Evolutionary conservation across 2,888 invertebrate species (phyloP).

Genomic region (Onthophagus sagittarius): DNA sequence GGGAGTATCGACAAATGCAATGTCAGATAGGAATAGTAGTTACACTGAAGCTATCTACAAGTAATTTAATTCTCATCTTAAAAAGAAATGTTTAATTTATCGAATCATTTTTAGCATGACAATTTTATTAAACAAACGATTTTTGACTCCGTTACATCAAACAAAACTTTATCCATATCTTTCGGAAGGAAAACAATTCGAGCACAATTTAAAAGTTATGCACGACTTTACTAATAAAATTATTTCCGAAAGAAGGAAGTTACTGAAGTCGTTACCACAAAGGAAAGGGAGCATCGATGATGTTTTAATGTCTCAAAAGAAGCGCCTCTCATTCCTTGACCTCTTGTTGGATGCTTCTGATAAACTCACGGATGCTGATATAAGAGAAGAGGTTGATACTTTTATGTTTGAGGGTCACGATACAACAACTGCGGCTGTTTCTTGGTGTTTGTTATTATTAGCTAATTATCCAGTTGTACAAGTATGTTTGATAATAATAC

Average conservation of each 20-base stretch:
- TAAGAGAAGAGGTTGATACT: constrained; percentile 39
- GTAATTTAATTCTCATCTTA: constrained; percentile 5
- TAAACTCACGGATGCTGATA: constrained; percentile 32
- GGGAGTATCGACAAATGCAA: constrained; percentile 16
- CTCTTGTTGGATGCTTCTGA: constrained; percentile 34
- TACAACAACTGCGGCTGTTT: constrained; percentile 44
- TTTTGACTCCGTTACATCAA: constrained; percentile 4
- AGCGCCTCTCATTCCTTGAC: constrained; percentile 34
- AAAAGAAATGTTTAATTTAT: neutral
- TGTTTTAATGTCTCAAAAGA: constrained; percentile 25
- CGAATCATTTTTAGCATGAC: constrained; percentile 12
- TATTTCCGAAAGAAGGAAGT: constrained; percentile 11
- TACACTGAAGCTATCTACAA: constrained; percentile 13
- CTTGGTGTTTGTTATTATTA: constrained; percentile 42
- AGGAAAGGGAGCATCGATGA: neutral
- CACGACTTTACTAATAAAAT: constrained; percentile 17
- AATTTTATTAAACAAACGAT: neutral
- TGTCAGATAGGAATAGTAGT: constrained; percentile 7
- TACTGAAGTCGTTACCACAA: neutral
- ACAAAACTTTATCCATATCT: constrained; percentile 1
- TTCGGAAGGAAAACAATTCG: constrained; percentile 2
- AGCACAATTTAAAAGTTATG: constrained; percentile 5
- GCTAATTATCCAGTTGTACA: constrained; percentile 42
- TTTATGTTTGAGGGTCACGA: constrained; percentile 38
- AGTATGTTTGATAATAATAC: constrained; percentile 8